Evolutionary conservation across 2,113 vertebrate species (phyloP), one percentile per base, ranked within the genome.

Genomic region (Passer montanus): DNA sequence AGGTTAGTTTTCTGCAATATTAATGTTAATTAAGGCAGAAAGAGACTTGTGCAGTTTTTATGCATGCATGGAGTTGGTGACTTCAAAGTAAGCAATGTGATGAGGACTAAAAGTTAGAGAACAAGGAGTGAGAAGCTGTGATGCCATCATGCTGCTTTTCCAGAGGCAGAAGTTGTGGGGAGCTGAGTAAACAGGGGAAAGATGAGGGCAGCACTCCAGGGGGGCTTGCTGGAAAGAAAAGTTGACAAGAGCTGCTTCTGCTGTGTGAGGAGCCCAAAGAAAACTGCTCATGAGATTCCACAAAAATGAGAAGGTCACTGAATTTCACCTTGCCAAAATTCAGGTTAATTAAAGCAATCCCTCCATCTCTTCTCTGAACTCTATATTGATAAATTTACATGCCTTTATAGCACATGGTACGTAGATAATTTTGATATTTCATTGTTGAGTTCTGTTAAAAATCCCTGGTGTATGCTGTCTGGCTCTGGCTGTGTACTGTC

Each of bases 341-440:
- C 22, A 70, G 4, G 15, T 84, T 52, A 74, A 49, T 87, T 64
- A 64, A 68, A 70, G 7, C 21, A 87, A 15, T 31, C 7, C 4
- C 10, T 89, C n/a, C 20, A 13, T 49, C 26, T 33, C 50, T 66
- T 49, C 17, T 49, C 14, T 76, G 28, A 7, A 13, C 22, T 62
- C 13, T 77, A 0, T 66, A 5, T 9, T 27, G 30, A 15, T 28
- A 46, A 7, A 8, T 56, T 77, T 73, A 10, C 20, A 8, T 10
- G 3, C 15, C 4, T 70, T 23, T 28, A 5, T 27, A 60, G 31
- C 22, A 27, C 11, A 3, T 1, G 3, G 7, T 33, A 8, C 0
- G 0, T 66, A 18, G 15, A 13, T 53, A 77, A 37, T 30, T 56
- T 44, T 64, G 80, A 2, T 64, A 52, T 52, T 60, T 73, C 30